Evolutionary conservation across 2,888 invertebrate species (phyloP).

Genomic region (Thelaira solivaga): DNA sequence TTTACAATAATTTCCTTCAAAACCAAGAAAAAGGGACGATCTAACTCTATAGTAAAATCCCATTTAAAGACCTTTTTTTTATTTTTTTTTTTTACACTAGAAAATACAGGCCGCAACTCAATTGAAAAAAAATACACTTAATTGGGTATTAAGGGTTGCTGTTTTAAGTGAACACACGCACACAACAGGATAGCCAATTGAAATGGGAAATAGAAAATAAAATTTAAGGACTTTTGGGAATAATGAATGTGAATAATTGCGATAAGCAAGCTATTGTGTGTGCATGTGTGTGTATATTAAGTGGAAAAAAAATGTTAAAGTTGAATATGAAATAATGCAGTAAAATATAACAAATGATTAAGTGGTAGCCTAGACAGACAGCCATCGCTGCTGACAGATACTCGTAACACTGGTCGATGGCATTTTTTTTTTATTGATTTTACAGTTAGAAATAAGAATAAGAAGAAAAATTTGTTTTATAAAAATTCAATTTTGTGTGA

Average conservation of each 20-base stretch:
- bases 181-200: background rate
- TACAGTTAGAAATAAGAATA: no score
- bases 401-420: no score
- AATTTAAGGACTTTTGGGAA: slow-evolving; percentile 27
- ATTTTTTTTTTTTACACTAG: background rate
- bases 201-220: slow-evolving; percentile 13
- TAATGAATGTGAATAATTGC: slow-evolving; percentile 55
- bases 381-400: background rate
- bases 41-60: slow-evolving; percentile 15
- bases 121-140: slow-evolving; percentile 48
- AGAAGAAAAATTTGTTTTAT: no score
- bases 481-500: no score
- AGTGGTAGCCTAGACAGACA: background rate
- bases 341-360: slow-evolving; percentile 1
- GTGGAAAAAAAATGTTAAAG: slow-evolving; percentile 12
- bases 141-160: slow-evolving; percentile 60
- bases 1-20: slow-evolving; percentile 13
- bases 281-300: slow-evolving; percentile 24
- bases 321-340: slow-evolving; percentile 8
- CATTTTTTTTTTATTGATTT: no score
- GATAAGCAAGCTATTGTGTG: slow-evolving; percentile 56
- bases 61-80: slow-evolving; percentile 1
- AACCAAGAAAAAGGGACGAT: slow-evolving; percentile 6
- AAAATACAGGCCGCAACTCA: background rate
- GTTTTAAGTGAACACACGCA: slow-evolving; percentile 7